phyloP scores from a whole-genome alignment of 2,113 vertebrate genomes.

The Rhinichthys klamathensis region DNA sequence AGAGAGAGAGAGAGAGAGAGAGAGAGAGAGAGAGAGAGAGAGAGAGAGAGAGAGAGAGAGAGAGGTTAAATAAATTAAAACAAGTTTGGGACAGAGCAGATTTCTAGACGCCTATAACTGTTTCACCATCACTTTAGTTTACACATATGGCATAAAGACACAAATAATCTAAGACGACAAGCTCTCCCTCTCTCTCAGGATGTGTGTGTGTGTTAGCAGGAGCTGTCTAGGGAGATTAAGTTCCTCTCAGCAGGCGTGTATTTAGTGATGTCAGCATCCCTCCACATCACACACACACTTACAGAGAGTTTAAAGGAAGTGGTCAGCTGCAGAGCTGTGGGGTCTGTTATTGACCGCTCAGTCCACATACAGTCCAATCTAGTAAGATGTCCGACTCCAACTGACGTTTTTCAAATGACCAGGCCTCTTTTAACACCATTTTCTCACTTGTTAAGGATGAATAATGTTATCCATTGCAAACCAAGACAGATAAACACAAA shows the following conservation, averaged over 20 bases:
- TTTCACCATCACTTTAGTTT: slow-evolving; percentile 27
- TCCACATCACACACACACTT: slow-evolving; percentile 45
- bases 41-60: too few relatives aligned
- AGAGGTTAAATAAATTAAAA: background rate
- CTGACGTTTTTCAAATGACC: slow-evolving; percentile 1
- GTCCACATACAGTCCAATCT: slow-evolving; percentile 6
- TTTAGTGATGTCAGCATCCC: slow-evolving; percentile 65
- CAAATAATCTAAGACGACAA: slow-evolving; percentile 60
- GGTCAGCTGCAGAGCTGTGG: background rate
- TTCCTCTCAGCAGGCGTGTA: slow-evolving; percentile 55
- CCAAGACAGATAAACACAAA: background rate
- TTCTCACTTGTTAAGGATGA: background rate
- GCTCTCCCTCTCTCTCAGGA: slow-evolving; percentile 10
- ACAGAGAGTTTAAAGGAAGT: slow-evolving; percentile 35
- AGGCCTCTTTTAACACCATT: background rate
- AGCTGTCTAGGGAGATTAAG: slow-evolving; percentile 65
- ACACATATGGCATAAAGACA: slow-evolving; percentile 40
- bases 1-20: too few relatives aligned
- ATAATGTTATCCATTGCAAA: background rate
- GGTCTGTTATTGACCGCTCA: background rate
- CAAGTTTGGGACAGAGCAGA: background rate
- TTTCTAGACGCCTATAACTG: background rate
- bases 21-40: too few relatives aligned
- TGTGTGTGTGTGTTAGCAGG: slow-evolving; percentile 56
- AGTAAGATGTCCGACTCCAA: background rate